phyloP scores from a whole-genome alignment of 2,888 invertebrate species.

The Rotaria socialis region DNA sequence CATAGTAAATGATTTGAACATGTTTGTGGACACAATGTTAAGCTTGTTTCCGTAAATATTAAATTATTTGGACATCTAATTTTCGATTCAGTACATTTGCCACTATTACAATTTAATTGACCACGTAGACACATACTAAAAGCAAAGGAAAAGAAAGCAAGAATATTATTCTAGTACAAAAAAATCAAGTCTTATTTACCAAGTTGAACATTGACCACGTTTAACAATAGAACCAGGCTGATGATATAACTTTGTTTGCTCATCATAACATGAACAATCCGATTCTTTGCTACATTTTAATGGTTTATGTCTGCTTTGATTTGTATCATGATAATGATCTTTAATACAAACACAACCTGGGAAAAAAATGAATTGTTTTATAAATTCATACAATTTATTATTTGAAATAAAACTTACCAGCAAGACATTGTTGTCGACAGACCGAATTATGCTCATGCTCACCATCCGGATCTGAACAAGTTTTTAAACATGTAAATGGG shows the following conservation, averaged over 20 bases:
- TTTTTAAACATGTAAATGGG: not conserved
- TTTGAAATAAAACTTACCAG: not conserved
- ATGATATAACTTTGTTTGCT: not conserved
- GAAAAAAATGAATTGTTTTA: not conserved
- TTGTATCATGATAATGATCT: not conserved
- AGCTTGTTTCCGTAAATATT: not conserved
- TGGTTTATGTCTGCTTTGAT: not conserved
- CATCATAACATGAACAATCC: not conserved
- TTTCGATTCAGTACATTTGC: not conserved
- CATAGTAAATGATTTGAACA: not conserved
- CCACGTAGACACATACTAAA: not conserved
- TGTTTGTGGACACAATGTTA: not conserved
- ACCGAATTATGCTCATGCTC: not conserved
- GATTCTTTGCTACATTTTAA: not conserved
- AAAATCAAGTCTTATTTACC: not conserved
- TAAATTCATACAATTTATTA: no score
- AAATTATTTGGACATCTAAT: not conserved
- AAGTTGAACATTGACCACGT: slow-evolving; percentile 16
- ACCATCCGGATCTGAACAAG: not conserved
- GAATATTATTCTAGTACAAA: no score
- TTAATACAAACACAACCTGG: slow-evolving; percentile 10
- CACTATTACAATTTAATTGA: not conserved
- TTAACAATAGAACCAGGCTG: not conserved
- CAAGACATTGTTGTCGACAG: not conserved
- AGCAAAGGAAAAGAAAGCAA: not conserved